Base-by-base conservation (phyloP, 2,888 invertebrate species). In the Catotricha subobsoleta region DNA sequence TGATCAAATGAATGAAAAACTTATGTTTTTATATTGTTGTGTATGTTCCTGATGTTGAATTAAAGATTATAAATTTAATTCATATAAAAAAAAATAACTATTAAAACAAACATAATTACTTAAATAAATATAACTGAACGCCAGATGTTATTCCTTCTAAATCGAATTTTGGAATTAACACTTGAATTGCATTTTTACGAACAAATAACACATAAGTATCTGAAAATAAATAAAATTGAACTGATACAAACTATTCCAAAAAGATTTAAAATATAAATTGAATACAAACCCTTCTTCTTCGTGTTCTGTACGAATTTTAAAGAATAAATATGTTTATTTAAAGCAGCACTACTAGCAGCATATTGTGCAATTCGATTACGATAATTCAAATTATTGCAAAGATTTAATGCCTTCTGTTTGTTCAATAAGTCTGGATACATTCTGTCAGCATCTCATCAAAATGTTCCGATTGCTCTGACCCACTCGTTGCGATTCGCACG, bases 281-380 rank as follows among this genome's bases (percentile, higher is more conserved):
- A n/a, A n/a, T n/a, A n/a, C n/a, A n/a, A n/a, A 35, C 84, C 90
- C 90, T 49, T 82, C 76, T 48, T 82, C 76, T 57, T 88, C 86
- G 49, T 82, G 75, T 49, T 83, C 75, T 6, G 76, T 67, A 56
- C 77, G 78, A 43, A 77, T 79, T 47, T 78, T 73, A 67, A 90
- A 88, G 63, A 86, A 86, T 45, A 86, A 83, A 58, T 92, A 91
- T 4, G 92, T 4, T 95, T 97, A 58, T 97, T 94, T 43, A 98
- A 76, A n/a, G 86, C 87, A 13, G 95, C 88, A 1, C 95, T 92
- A 45, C 98, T 69, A 2, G 84, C 91, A 2, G 97, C 98, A 65
- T 94, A 86, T 64, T 98, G 97, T 9, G 97, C 97, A 82, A 94
- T 94, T 38, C 88, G 71, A 60, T 95, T 92, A 10, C 92, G 71